These are phyloP conservation scores for Rhipidura dahli DNA, from an alignment of 2,113 vertebrate species.

Conservation along the genomic window DNA sequence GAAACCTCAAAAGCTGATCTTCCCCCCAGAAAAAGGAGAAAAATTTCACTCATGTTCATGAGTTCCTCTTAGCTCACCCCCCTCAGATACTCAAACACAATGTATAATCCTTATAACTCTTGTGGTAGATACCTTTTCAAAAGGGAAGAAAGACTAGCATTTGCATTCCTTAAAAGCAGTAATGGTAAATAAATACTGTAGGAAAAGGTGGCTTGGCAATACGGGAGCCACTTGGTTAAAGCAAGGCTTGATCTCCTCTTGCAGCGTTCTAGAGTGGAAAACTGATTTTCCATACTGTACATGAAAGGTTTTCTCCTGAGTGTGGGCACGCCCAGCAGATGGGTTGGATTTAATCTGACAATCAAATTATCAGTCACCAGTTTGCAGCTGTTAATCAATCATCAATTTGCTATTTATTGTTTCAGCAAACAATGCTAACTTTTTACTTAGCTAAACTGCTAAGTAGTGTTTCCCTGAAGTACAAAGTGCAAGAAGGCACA, in stretches of 20 bases:
- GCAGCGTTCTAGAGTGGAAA: not conserved
- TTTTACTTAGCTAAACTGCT: not conserved
- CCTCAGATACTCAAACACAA: not conserved
- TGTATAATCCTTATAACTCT: not conserved
- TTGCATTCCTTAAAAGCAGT: not conserved
- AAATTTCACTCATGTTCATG: not conserved
- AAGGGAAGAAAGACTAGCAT: not conserved
- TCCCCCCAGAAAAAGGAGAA: not conserved
- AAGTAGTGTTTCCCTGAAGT: not conserved
- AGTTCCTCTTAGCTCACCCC: not conserved
- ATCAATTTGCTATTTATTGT: not conserved
- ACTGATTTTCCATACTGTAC: not conserved
- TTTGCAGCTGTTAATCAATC: not conserved
- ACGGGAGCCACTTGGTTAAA: not conserved
- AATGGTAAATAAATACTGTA: not conserved
- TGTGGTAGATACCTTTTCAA: not conserved
- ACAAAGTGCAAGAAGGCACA: rapidly evolving
- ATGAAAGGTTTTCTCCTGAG: not conserved
- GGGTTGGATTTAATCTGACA: not conserved
- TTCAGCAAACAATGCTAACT: not conserved
- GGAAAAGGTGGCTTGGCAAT: not conserved
- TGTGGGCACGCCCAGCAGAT: not conserved
- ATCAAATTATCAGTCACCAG: not conserved
- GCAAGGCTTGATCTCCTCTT: not conserved
- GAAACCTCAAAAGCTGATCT: not conserved